Evolutionary conservation across 1,140 invertebrate genomes (phyloP).

Genomic region (Elymnias hypermnestra): DNA sequence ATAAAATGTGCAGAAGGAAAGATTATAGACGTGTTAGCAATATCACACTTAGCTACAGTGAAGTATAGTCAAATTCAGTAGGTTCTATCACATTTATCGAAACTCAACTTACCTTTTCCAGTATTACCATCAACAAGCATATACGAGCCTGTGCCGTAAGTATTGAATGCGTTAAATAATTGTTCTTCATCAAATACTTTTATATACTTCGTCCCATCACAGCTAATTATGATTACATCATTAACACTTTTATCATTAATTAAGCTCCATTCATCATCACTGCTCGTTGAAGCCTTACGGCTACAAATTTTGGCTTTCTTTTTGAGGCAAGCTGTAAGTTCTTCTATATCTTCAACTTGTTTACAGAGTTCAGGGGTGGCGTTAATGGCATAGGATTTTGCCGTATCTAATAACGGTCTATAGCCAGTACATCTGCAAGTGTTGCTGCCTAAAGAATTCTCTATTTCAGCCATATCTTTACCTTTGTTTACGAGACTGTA

Average conservation of each 20-base stretch:
- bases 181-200: slow-evolving; percentile 46
- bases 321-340: slow-evolving; percentile 44
- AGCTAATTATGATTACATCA: slow-evolving; percentile 32
- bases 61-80: no score
- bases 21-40: no score
- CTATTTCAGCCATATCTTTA: slow-evolving; percentile 82
- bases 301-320: slow-evolving; percentile 28
- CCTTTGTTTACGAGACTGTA: slow-evolving; percentile 55
- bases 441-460: slow-evolving; percentile 87
- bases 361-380: slow-evolving; percentile 67
- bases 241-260: slow-evolving; percentile 19
- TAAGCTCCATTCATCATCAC: slow-evolving; percentile 44
- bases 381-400: slow-evolving; percentile 85
- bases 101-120: slow-evolving; percentile 72
- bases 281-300: slow-evolving; percentile 42
- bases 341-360: slow-evolving; percentile 79
- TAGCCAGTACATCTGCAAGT: slow-evolving; percentile 94
- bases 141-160: slow-evolving; percentile 49
- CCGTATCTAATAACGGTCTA: slow-evolving; percentile 88
- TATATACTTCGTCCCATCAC: slow-evolving; percentile 35
- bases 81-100: no score
- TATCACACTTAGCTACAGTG: no score
- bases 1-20: no score
- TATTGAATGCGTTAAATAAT: slow-evolving; percentile 42
- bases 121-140: slow-evolving; percentile 79